Conservation (phyloP, 2,113 vertebrate species). For the Octodon degus region DNA sequence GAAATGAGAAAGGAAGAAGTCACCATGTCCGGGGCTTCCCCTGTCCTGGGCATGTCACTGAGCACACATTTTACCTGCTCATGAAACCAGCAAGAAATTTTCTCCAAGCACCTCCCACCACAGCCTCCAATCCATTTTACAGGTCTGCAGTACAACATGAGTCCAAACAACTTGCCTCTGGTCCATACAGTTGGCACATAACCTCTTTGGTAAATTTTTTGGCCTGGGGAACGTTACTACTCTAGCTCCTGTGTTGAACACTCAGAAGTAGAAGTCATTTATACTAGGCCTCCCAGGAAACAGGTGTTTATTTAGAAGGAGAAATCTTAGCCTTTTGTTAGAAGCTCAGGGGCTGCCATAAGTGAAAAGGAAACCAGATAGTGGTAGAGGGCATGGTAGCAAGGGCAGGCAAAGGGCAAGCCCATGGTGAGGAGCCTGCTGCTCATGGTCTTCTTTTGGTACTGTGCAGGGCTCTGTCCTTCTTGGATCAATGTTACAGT, state of each 20-base stretch:
- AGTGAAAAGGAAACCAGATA: background rate
- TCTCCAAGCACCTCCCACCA: background rate
- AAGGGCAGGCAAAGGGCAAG: background rate
- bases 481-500: background rate
- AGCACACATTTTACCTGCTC: background rate
- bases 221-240: background rate
- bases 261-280: background rate
- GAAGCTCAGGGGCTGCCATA: background rate
- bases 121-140: background rate
- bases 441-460: background rate
- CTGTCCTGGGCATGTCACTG: no score
- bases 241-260: background rate
- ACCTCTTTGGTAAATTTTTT: background rate
- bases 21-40: background rate
- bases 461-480: background rate
- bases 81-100: background rate
- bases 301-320: background rate
- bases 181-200: background rate
- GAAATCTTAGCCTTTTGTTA: background rate
- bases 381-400: no score
- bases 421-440: fast-evolving
- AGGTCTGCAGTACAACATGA: background rate
- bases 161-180: background rate
- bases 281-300: background rate
- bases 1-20: background rate